Evolutionary conservation across 2,113 vertebrate genomes (phyloP).

Genomic region (Morone saxatilis): DNA sequence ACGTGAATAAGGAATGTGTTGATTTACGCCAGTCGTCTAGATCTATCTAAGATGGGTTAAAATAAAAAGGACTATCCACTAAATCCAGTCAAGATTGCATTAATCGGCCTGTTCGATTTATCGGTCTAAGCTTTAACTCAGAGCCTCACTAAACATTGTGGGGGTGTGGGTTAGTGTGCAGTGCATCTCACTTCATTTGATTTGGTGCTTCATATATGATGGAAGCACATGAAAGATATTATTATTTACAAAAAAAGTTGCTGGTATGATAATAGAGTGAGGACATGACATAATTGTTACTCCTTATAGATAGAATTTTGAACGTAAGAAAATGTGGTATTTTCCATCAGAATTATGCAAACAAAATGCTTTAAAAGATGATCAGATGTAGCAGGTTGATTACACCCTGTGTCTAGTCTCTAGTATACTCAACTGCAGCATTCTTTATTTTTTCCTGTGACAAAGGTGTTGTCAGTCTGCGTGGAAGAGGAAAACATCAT

Average conservation of each 20-base stretch:
- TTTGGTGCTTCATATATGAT: neutral
- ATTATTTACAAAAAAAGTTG: neutral
- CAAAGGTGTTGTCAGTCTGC: conserved; percentile 96
- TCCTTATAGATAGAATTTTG: neutral
- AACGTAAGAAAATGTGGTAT: neutral
- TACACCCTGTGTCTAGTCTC: neutral
- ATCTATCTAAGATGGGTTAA: neutral
- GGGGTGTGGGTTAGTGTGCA: neutral
- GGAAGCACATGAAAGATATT: neutral
- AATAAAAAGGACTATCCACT: neutral
- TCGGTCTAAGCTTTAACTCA: neutral
- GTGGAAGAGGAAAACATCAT: conserved; percentile 99
- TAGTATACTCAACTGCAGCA: neutral
- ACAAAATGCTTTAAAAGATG: neutral
- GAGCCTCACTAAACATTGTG: neutral
- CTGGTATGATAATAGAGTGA: neutral
- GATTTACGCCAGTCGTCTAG: neutral
- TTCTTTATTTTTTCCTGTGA: conserved; percentile 3
- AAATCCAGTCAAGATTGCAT: neutral
- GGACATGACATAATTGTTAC: neutral
- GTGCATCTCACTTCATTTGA: neutral
- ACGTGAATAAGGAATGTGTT: neutral
- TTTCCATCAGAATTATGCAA: neutral
- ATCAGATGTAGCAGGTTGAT: neutral
- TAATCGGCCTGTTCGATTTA: neutral